A percentile compares a stretch with the other conserved stretches of the same genome.
These are phyloP conservation scores for Macrochelys suwanniensis DNA, from an alignment of 2,797 vertebrate species.

Conservation along the genomic window DNA sequence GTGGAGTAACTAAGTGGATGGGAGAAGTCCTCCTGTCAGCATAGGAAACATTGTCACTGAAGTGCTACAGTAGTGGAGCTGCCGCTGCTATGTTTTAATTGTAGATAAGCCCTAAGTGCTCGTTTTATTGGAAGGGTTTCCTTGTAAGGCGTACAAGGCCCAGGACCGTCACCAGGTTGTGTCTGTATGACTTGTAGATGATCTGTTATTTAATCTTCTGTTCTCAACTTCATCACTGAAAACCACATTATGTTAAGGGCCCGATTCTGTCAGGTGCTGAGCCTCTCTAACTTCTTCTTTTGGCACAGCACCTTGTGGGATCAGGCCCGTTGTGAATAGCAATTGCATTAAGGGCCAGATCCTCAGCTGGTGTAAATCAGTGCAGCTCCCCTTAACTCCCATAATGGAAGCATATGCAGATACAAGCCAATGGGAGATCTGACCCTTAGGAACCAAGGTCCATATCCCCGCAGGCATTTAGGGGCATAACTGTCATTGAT, in stretches of 20 bases:
- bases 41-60: background rate
- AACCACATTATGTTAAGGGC: background rate
- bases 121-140: conserved; percentile 40
- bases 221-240: background rate
- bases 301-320: background rate
- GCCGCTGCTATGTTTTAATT: background rate
- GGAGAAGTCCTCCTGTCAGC: background rate
- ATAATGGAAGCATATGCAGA: background rate
- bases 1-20: background rate
- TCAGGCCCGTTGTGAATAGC: background rate
- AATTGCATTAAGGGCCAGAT: background rate
- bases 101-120: background rate
- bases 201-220: background rate
- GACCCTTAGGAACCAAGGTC: background rate
- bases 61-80: background rate
- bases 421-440: background rate
- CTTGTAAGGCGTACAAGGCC: background rate
- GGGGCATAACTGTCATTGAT: background rate
- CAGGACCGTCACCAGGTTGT: background rate
- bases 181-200: background rate
- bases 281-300: background rate
- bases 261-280: background rate
- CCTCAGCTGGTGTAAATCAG: background rate
- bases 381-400: background rate
- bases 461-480: background rate